Conservation (phyloP, 2,888 invertebrate species). For the Ichneumoninae sp. region DNA sequence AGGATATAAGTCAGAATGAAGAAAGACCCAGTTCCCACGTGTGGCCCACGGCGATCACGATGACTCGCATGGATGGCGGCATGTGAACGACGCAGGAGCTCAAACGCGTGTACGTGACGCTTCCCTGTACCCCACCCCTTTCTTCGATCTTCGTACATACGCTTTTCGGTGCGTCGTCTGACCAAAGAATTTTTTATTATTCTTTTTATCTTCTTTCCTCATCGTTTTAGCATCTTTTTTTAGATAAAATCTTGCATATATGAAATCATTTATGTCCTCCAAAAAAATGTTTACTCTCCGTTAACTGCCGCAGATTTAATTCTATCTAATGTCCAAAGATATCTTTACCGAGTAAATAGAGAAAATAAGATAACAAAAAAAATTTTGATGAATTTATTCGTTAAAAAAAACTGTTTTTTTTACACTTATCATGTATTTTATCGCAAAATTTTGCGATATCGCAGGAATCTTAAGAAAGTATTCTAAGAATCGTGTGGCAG, state of each 20-base stretch:
- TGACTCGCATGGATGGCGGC: slow-evolving; percentile 72
- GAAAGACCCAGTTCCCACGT: slow-evolving; percentile 74
- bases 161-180: slow-evolving; percentile 10
- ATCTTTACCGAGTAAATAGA: too few relatives aligned
- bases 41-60: slow-evolving; percentile 71
- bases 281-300: not conserved
- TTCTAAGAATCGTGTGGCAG: slow-evolving; percentile 73
- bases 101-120: slow-evolving; percentile 66
- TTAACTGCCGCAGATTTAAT: too few relatives aligned
- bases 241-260: slow-evolving; percentile 20
- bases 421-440: slow-evolving; percentile 9
- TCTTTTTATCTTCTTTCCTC: slow-evolving; percentile 14
- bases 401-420: not conserved
- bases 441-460: slow-evolving; percentile 44
- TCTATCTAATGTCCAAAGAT: too few relatives aligned
- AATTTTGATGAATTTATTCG: not conserved
- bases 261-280: not conserved
- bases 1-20: slow-evolving; percentile 41
- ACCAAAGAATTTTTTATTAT: slow-evolving; percentile 20
- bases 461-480: slow-evolving; percentile 65
- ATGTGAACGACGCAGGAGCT: slow-evolving; percentile 58
- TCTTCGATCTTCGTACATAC: slow-evolving; percentile 26
- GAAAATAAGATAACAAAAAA: not conserved
- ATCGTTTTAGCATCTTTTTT: not conserved
- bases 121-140: slow-evolving; percentile 15